Conservation (phyloP, 2,113 vertebrate species). For the Eurystomus gularis region DNA sequence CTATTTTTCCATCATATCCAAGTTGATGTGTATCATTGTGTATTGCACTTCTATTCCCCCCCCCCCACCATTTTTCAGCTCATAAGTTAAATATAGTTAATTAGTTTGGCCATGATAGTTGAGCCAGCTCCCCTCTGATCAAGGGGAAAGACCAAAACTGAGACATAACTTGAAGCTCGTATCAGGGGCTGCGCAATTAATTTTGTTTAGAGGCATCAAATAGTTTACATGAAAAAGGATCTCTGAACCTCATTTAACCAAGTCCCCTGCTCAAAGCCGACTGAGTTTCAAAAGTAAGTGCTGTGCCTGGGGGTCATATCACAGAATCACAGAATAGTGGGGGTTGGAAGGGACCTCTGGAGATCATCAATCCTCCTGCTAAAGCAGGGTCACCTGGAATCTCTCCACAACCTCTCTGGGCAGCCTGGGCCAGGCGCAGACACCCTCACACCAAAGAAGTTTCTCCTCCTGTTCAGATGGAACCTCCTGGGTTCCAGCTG, state of each 20-base stretch:
- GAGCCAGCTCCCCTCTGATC: background rate
- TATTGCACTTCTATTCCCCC: background rate
- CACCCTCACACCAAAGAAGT: too few relatives aligned
- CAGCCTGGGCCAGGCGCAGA: too few relatives aligned
- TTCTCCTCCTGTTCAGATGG: background rate
- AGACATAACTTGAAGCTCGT: rapidly evolving
- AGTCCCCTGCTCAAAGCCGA: background rate
- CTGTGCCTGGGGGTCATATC: background rate
- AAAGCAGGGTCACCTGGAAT: too few relatives aligned
- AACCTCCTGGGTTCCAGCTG: background rate
- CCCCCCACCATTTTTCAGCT: too few relatives aligned
- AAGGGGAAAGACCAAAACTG: background rate
- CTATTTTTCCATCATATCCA: background rate
- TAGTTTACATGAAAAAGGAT: background rate
- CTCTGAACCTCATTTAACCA: background rate
- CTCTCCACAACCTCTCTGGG: too few relatives aligned
- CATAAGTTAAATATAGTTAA: background rate
- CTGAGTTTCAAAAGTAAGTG: background rate
- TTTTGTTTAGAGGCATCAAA: background rate
- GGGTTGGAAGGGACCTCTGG: too few relatives aligned
- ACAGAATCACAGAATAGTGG: too few relatives aligned
- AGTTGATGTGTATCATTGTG: background rate
- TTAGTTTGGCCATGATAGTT: background rate
- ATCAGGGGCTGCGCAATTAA: background rate
- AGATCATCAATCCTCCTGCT: too few relatives aligned